Evolutionary conservation across 1,140 invertebrate species (phyloP).

Genomic region (Hormaphis cornu): DNA sequence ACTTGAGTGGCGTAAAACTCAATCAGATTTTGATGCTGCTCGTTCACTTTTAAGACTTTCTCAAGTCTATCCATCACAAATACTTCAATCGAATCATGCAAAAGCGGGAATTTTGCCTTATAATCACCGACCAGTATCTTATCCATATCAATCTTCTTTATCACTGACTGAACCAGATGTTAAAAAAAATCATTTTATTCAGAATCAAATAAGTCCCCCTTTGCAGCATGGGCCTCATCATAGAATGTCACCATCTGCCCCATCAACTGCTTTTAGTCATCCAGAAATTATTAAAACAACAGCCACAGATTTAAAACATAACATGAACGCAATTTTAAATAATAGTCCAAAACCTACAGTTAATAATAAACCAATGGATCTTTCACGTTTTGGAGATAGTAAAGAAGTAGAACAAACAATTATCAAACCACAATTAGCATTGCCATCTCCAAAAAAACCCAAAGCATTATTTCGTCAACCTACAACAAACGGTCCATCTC

Average conservation of each 20-base stretch:
- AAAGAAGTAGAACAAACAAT: slow-evolving; percentile 11
- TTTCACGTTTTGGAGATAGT: slow-evolving; percentile 9
- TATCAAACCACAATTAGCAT: not conserved
- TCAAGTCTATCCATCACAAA: slow-evolving; percentile 12
- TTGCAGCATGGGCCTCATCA: not conserved
- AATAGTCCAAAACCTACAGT: not conserved
- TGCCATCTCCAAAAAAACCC: not conserved
- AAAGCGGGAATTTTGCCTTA: slow-evolving; percentile 24
- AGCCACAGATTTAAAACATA: slow-evolving; percentile 2
- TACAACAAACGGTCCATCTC: slow-evolving; percentile 26
- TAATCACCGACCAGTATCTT: slow-evolving; percentile 11
- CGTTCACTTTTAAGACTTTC: slow-evolving; percentile 22
- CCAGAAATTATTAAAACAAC: not conserved
- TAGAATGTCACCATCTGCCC: not conserved
- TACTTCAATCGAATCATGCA: slow-evolving; percentile 8
- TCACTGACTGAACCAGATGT: not conserved
- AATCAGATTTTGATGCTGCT: slow-evolving; percentile 28
- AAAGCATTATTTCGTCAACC: slow-evolving; percentile 26
- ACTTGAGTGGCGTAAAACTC: slow-evolving; percentile 35
- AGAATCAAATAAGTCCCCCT: slow-evolving; percentile 1
- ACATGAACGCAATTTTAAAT: not conserved
- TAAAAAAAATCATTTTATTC: not conserved
- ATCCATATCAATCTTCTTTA: slow-evolving; percentile 29
- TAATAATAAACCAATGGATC: slow-evolving; percentile 24
- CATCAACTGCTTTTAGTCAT: not conserved